Evolutionary conservation across 2,888 invertebrate genomes (phyloP), one percentile per base, ranked within the genome.

Genomic region (Caenorhabditis drosophilae): DNA sequence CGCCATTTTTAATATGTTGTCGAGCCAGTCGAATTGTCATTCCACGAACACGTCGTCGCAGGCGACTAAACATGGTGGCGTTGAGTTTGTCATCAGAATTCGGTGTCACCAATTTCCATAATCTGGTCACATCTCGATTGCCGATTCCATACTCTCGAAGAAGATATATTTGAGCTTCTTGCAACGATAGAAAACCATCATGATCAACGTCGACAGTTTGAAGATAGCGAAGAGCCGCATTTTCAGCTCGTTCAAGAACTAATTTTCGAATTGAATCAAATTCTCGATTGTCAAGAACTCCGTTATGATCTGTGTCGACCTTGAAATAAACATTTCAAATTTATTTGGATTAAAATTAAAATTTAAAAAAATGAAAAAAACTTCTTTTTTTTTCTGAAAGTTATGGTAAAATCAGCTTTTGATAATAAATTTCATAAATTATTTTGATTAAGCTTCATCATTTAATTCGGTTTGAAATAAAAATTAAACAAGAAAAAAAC

Each of bases 91-190:
- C 72, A 11, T 53, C 63, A 2, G 63, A 47, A n/a, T 73, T 72
- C 4, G 79, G 72, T 26, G 75, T 73, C n/a, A 81, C 80, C 57
- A 81, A 42, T 31, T 61, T 67, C 81, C 81, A 81, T 7, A 81
- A 67, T 20, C 81, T 54, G 36, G 78, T 76, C 31, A 82, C 80
- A 63, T 81, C 81, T 27, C 80, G 64, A 52, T 75, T 67, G 35
- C 64, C 78, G 47, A 81, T 82, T 26, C 81, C 81, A 60, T 81
- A 82, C 52, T 81, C 81, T 56, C 67, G 75, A n/a, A 81, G 67
- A 16, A 81, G 67, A 59, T 81, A 81, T 7, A 56, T 60, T 47
- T 81, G 80, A 12, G 81, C 81, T 54, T 81, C 81, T 20, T 49
- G 45, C 34, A 81, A 54, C 12, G 79, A 79, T 1, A 81, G 60